These are phyloP conservation scores for Aldabrachelys gigantea DNA, from an alignment of 2,113 vertebrate species.

Conservation along the genomic window DNA sequence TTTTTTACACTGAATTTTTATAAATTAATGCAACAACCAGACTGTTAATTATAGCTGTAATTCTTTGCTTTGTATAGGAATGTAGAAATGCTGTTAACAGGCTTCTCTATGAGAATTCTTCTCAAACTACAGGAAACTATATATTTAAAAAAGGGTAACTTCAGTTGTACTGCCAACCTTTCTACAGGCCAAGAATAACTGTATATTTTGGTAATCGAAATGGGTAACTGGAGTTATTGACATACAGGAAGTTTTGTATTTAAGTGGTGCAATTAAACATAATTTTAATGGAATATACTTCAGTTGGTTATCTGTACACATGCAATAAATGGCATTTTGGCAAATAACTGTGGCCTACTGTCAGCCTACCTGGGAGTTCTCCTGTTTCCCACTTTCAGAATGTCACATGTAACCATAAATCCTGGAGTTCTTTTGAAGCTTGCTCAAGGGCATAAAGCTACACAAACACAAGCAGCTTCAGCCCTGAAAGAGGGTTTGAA, in stretches of 20 bases:
- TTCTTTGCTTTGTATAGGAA: constrained; percentile 72
- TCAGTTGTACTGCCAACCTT: constrained; percentile 66
- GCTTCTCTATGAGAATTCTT: constrained; percentile 56
- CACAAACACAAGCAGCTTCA: neutral
- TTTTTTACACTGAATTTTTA: constrained; percentile 61
- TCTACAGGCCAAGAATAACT: constrained; percentile 22
- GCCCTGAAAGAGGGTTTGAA: neutral
- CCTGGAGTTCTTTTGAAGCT: neutral
- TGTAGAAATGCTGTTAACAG: constrained; percentile 62
- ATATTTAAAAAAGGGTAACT: constrained; percentile 2
- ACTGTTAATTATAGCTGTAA: constrained; percentile 74
- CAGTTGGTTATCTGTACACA: constrained; percentile 61
- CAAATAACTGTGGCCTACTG: constrained; percentile 4
- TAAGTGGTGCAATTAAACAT: constrained; percentile 67
- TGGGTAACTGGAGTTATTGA: constrained; percentile 66
- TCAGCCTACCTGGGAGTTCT: neutral
- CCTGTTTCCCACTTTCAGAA: neutral
- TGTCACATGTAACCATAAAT: neutral
- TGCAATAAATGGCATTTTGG: constrained; percentile 76
- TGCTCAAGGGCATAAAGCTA: neutral
- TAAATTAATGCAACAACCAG: constrained; percentile 67
- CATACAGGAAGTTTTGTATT: constrained; percentile 39
- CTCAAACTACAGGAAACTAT: constrained; percentile 68
- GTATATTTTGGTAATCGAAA: constrained; percentile 75
- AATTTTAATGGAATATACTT: constrained; percentile 49